A percentile compares a stretch with the other conserved stretches of the same genome.
Evolutionary conservation across 2,797 vertebrate species (phyloP).

Genomic region (Sebastes oblongus): DNA sequence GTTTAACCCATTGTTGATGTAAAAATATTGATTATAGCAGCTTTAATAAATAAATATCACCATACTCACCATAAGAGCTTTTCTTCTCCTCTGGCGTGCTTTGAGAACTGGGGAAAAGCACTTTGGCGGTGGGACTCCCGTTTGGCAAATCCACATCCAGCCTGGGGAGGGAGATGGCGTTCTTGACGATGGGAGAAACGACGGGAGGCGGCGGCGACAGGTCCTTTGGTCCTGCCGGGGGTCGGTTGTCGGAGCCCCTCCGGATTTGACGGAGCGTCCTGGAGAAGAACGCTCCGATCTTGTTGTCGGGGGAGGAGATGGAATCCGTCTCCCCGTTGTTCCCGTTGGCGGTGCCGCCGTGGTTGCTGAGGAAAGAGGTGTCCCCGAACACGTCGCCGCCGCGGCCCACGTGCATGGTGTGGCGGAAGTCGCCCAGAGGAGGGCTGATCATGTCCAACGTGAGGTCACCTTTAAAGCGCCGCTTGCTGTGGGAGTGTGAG

Average conservation of each 20-base stretch:
- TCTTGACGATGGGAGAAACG: slow-evolving; percentile 96
- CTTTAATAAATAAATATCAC: neutral
- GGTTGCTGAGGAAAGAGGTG: slow-evolving; percentile 97
- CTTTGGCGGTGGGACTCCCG: slow-evolving; percentile 72
- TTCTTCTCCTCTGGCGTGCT: slow-evolving; percentile 81
- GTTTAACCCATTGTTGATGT: neutral
- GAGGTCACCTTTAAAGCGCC: slow-evolving; percentile 86
- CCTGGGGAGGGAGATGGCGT: slow-evolving; percentile 91
- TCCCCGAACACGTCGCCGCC: slow-evolving; percentile 96
- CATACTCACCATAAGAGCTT: slow-evolving; percentile 86
- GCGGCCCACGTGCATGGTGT: slow-evolving; percentile 97
- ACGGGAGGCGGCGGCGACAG: slow-evolving; percentile 83
- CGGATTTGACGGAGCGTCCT: slow-evolving; percentile 90
- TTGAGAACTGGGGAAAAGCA: slow-evolving; percentile 84
- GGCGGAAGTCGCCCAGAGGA: slow-evolving; percentile 94
- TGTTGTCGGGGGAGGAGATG: slow-evolving; percentile 71
- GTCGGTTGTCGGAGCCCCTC: slow-evolving; percentile 77
- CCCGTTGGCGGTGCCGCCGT: slow-evolving; percentile 82
- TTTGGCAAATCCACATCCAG: slow-evolving; percentile 87
- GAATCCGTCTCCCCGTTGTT: slow-evolving; percentile 67
- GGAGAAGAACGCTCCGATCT: slow-evolving; percentile 86
- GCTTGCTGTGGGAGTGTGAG: slow-evolving; percentile 88
- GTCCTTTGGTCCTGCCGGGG: slow-evolving; percentile 70
- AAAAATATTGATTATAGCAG: neutral
- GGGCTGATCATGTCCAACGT: slow-evolving; percentile 97